Conservation (phyloP, 2,888 invertebrate genomes). For the Noctua janthina region DNA sequence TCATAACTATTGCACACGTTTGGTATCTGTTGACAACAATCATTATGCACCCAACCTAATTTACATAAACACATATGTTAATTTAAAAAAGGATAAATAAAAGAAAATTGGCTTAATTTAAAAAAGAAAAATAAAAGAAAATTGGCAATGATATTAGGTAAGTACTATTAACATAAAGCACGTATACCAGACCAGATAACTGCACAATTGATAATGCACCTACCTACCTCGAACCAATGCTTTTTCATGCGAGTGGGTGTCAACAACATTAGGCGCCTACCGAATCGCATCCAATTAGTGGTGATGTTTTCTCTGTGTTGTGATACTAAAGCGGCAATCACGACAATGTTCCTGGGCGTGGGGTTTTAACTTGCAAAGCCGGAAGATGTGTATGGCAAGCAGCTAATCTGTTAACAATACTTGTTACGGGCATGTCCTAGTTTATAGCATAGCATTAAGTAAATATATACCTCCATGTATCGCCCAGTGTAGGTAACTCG, state of each 20-base stretch:
- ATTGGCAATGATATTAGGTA: background rate
- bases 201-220: background rate
- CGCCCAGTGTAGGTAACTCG: background rate
- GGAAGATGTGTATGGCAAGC: conserved; percentile 32
- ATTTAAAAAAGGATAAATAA: background rate
- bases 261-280: conserved; percentile 20
- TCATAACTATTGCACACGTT: conserved; percentile 9
- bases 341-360: conserved; percentile 1
- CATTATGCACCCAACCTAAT: conserved; percentile 29
- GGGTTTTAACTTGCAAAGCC: conserved; percentile 20
- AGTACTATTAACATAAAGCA: conserved; percentile 14
- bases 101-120: background rate
- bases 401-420: conserved; percentile 49
- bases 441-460: background rate
- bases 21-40: conserved; percentile 41
- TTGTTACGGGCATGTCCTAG: conserved; percentile 32
- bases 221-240: conserved; percentile 28
- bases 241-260: conserved; percentile 18
- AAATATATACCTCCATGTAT: conserved; percentile 29
- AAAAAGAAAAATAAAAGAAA: background rate
- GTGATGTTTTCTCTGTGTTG: conserved; percentile 14
- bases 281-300: conserved; percentile 32
- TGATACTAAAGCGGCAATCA: conserved; percentile 31
- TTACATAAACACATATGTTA: conserved; percentile 3
- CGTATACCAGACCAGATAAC: conserved; percentile 18